A percentile compares a stretch with the other conserved stretches of the same genome.
Evolutionary conservation across 2,113 vertebrate species (phyloP).

Genomic region (Phoenicopterus ruber): DNA sequence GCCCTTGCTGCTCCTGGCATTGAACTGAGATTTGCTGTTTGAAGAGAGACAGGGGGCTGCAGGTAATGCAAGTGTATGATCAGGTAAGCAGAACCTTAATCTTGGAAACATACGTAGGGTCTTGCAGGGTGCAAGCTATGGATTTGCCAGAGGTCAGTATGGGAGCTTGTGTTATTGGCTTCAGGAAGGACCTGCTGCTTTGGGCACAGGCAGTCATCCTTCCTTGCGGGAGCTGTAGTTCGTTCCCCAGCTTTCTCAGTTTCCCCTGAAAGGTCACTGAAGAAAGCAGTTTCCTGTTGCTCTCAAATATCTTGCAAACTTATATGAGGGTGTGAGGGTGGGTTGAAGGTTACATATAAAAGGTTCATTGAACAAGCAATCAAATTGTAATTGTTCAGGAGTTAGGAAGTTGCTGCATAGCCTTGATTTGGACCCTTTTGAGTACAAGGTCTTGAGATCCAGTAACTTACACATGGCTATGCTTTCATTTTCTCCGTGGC

Average conservation of each 20-base stretch:
- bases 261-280: background rate
- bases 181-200: background rate
- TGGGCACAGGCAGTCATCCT: background rate
- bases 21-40: background rate
- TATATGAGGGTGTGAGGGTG: background rate
- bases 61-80: background rate
- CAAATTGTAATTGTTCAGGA: background rate
- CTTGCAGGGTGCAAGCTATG: background rate
- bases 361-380: background rate
- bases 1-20: background rate
- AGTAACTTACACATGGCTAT: background rate
- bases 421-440: background rate
- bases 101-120: background rate
- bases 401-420: background rate
- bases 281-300: background rate
- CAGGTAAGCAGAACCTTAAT: background rate
- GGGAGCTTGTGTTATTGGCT: background rate
- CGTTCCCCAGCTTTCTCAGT: background rate
- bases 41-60: background rate
- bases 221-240: background rate
- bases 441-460: background rate
- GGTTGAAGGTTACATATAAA: background rate
- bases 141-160: background rate
- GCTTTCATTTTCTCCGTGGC: background rate
- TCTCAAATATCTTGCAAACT: background rate